Evolutionary conservation across 2,797 vertebrate species (phyloP), one percentile per base, ranked within the genome.

Genomic region (Phylloscopus collybita): DNA sequence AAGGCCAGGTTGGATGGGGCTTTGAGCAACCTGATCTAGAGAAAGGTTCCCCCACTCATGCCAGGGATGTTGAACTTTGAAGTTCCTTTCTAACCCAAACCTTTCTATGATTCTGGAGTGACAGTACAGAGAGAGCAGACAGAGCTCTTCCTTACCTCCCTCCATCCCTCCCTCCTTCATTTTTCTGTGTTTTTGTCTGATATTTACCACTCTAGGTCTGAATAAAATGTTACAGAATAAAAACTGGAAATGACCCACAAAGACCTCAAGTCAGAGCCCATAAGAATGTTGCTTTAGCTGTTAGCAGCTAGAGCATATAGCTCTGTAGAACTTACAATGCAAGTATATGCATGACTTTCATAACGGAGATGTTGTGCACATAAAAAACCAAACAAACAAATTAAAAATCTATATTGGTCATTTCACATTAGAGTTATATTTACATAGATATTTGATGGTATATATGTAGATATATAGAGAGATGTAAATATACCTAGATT

Each of bases 401-500:
- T 4, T 47, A 12, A 27, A 27, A n/a, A 51, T 7, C 19, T 54
- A 1, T 32, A 23, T 32, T 1, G 0, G 2, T 12, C 3, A 25
- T 57, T 67, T 34, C 6, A 30, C 6, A 34, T 57, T 27, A 54
- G 2, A 70, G 4, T 11, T 53, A 25, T 42, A 50, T 86, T 73
- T 61, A 30, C 12, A 30, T 5, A 27, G 12, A 12, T 21, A 51
- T 47, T 14, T 19, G 6, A 34, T 45, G 7, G 21, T 50, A 50
- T 17, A 17, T 36, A 23, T 32, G 3, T 25, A n/a, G 9, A 29
- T n/a, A 25, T 38, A 29, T 2, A 25, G 3, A 53, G 11, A 36
- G 3, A 53, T 25, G 7, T 7, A 49, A 15, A 8, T n/a, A 56
- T 18, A 51, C 6, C 6, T 27, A 40, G 38, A 71, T 71, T 5